phyloP scores from a whole-genome alignment of 53 echinoderm and acorn worm species.

The Paracentrotus lividus region DNA sequence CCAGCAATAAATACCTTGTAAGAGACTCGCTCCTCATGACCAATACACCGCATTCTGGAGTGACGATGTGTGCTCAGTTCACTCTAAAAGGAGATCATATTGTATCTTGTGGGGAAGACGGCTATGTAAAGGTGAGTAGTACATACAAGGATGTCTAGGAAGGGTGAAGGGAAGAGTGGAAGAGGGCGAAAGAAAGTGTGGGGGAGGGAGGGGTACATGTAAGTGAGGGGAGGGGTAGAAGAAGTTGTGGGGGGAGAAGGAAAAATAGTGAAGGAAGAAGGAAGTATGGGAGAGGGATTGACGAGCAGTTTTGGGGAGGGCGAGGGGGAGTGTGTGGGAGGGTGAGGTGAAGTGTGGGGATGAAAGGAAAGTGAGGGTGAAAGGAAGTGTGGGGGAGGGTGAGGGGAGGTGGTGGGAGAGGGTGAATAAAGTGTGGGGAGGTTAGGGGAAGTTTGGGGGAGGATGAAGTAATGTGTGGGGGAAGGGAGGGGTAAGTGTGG shows the following conservation, averaged over 20 bases:
- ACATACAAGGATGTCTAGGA: too few species aligned
- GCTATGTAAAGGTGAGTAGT: slow-evolving; percentile 83
- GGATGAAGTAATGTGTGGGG: slow-evolving; percentile 19
- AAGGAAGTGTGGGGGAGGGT: too few species aligned
- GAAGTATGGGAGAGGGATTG: too few species aligned
- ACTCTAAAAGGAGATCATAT: slow-evolving; percentile 77
- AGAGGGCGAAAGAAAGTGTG: background rate
- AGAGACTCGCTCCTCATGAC: slow-evolving; percentile 77
- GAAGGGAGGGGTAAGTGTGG: background rate
- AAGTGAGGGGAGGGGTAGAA: slow-evolving; percentile 58
- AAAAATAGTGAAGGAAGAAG: too few species aligned
- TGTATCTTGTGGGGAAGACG: slow-evolving; percentile 89
- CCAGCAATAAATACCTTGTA: slow-evolving; percentile 65
- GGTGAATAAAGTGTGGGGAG: slow-evolving; percentile 66
- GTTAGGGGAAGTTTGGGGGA: too few species aligned
- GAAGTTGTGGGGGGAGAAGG: slow-evolving; percentile 41
- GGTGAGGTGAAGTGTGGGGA: background rate
- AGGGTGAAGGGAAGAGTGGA: background rate
- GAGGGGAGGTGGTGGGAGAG: slow-evolving; percentile 13
- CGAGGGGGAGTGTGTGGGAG: too few species aligned
- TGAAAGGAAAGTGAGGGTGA: too few species aligned
- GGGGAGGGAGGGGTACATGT: background rate
- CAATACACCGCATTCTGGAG: slow-evolving; percentile 82
- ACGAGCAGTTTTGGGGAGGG: too few species aligned
- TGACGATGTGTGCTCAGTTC: slow-evolving; percentile 83